Conservation (phyloP, 2,797 vertebrate genomes). For the Artibeus jamaicensis region DNA sequence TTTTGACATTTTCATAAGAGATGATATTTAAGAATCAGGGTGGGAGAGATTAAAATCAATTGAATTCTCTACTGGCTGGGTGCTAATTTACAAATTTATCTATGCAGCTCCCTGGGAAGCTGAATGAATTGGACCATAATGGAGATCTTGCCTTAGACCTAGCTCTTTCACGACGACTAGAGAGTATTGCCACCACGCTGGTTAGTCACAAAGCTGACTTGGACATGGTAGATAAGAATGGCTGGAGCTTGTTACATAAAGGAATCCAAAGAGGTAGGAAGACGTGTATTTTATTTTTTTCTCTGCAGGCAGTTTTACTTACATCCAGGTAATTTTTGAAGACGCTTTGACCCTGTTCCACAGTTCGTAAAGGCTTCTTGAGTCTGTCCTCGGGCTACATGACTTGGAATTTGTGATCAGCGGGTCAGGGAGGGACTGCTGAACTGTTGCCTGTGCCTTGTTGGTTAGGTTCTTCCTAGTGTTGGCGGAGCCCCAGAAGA, state of each 20-base stretch:
- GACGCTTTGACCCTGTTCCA: background rate
- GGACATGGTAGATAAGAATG: constrained; percentile 95
- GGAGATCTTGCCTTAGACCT: constrained; percentile 96
- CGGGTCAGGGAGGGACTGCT: background rate
- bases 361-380: background rate
- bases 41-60: background rate
- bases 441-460: background rate
- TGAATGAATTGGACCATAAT: constrained; percentile 95
- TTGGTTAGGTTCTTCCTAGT: background rate
- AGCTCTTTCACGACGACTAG: constrained; percentile 91
- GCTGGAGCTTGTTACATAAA: constrained; percentile 98
- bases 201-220: constrained; percentile 96
- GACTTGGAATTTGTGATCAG: background rate
- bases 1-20: background rate
- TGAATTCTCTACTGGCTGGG: background rate
- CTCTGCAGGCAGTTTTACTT: background rate
- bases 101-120: constrained; percentile 92
- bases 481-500: background rate
- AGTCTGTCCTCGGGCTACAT: background rate
- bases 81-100: background rate
- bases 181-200: constrained; percentile 95
- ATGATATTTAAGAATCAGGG: background rate
- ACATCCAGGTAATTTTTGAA: background rate
- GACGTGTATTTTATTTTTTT: constrained; percentile 7
- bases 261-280: constrained; percentile 95